Base-by-base conservation (phyloP, 2,113 vertebrate genomes). In the Chloropsis cyanopogon region DNA sequence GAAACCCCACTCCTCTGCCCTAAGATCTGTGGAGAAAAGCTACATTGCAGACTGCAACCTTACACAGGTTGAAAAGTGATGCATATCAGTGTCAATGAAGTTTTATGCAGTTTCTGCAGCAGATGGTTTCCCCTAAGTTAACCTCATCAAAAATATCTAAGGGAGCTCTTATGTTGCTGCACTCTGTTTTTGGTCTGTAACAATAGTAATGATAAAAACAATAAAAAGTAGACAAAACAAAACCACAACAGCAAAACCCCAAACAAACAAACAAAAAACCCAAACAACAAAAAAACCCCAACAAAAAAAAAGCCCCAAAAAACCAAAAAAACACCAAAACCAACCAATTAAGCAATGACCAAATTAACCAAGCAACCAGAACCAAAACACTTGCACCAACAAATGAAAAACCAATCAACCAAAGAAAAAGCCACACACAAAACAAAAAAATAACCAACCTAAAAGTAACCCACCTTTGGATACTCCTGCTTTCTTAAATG, bases 331-430 rank as follows among this genome's bases (percentile, higher is more conserved):
- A 39, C n/a, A 59, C 35, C 14, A 18, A 29, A n/a, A 35, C 13
- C 13, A 21, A 59, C 16, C 10, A 65, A 46, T 1, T 4, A 77
- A 41, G 25, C 7, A 53, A 33, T 15, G 28, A 11, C 20, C 15
- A 16, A 56, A 10, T 2, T 16, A 25, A 50, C 5, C 4, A 35
- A 15, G 18, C 6, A 35, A 39, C 2, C 7, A 31, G 39, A 41
- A 23, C 13, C 6, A 47, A 61, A 37, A 26, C 26, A 18, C 6
- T n/a, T 26, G 8, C 10, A 15, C 20, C 3, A 28, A 26, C 10
- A 35, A 57, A 47, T 5, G 14, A 59, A 60, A 26, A 33, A 9
- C 0, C 12, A 33, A 29, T 3, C 3, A 59, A 33, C 0, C 6
- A 44, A n/a, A 9, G 2, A 66, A 50, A 29, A 21, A 5, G 6